These are phyloP conservation scores for Spondyliosoma cantharus DNA, from an alignment of 2,797 vertebrate species.

Conservation along the genomic window DNA sequence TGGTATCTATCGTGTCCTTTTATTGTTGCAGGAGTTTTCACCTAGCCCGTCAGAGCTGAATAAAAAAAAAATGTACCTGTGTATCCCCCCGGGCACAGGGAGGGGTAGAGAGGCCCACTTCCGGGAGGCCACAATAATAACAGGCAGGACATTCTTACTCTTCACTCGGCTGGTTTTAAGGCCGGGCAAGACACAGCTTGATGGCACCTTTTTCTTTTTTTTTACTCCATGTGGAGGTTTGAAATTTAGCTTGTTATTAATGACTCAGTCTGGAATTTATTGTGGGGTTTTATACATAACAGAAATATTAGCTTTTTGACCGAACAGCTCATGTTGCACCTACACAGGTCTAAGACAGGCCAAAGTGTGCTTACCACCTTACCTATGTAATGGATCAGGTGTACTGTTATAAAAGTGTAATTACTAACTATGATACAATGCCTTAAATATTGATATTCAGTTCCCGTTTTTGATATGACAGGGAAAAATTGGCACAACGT, in stretches of 20 bases:
- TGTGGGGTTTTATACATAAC: no score
- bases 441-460: no score
- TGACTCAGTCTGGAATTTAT: background rate
- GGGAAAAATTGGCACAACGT: no score
- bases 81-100: conserved; percentile 64
- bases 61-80: conserved; percentile 77
- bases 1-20: no score
- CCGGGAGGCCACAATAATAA: conserved; percentile 81
- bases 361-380: background rate
- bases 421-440: no score
- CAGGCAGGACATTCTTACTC: conserved; percentile 77
- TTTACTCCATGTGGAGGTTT: conserved; percentile 15
- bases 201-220: conserved; percentile 39
- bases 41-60: conserved; percentile 23
- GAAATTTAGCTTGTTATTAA: conserved; percentile 17
- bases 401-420: background rate
- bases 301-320: background rate
- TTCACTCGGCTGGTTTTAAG: conserved; percentile 68
- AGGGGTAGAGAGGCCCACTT: conserved; percentile 80
- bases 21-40: conserved; percentile 13
- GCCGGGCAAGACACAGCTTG: conserved; percentile 80
- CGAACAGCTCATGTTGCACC: background rate
- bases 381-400: background rate
- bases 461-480: no score
- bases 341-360: background rate